Evolutionary conservation across 1,140 invertebrate species (phyloP).

Genomic region (Idris sp.): DNA sequence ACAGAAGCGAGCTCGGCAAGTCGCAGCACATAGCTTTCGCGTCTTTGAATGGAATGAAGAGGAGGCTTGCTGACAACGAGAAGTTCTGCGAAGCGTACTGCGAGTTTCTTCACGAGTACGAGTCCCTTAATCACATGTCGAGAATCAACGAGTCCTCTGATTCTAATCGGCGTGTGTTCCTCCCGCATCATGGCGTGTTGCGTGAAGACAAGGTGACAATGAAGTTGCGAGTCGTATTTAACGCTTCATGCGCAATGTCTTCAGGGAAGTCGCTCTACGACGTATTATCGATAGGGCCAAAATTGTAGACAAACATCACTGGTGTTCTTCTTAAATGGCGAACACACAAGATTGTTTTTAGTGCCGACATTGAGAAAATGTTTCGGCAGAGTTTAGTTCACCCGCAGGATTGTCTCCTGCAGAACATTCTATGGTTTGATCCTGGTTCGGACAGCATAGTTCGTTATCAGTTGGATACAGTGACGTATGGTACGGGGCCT

Average conservation of each 20-base stretch:
- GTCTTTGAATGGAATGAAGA: not conserved
- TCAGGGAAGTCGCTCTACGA: not conserved
- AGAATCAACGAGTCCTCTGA: too few relatives aligned
- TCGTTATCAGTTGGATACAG: not conserved
- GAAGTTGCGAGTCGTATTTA: slow-evolving; percentile 2
- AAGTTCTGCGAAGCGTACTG: not conserved
- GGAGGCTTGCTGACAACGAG: not conserved
- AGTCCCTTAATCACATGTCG: not conserved
- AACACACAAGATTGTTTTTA: not conserved
- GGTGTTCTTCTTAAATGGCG: not conserved
- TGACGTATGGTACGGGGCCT: not conserved
- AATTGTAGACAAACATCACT: not conserved
- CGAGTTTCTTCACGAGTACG: not conserved
- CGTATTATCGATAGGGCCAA: not conserved
- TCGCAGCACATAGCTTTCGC: not conserved
- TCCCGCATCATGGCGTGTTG: slow-evolving; percentile 2
- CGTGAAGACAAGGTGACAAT: slow-evolving; percentile 1
- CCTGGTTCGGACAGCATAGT: too few relatives aligned
- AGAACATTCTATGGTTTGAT: not conserved
- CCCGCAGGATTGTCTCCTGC: not conserved
- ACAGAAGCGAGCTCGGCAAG: not conserved
- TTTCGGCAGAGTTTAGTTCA: not conserved
- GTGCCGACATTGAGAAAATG: slow-evolving; percentile 4
- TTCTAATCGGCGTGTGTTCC: not conserved
- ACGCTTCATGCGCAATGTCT: not conserved